Base-by-base conservation (phyloP, 2,888 invertebrate species). In the Halictus quadricinctus region DNA sequence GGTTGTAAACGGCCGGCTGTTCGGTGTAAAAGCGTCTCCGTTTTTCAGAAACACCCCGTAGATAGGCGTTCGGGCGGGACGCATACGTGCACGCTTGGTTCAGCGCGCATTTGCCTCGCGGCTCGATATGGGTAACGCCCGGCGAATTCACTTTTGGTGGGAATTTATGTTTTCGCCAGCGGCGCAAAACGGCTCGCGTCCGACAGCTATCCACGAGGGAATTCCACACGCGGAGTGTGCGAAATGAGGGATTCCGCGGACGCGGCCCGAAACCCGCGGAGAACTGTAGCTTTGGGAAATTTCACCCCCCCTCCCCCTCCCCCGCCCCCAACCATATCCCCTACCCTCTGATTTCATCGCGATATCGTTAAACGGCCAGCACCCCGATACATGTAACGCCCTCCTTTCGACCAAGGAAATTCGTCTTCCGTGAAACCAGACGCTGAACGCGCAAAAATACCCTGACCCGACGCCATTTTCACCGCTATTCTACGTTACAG, bases 161-260 rank as follows among this genome's bases (percentile, higher is more conserved):
- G 87, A 91, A 92, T 91, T 91, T 92, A 89, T 90, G 87, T 90
- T 91, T 89, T 89, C 88, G 85, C 88, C 85, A 79, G 64, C 86
- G 86, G 87, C 84, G 86, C 81, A 88, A 86, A 91, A 81, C 79
- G 81, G 84, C 85, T 85, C 85, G 80, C 84, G 77, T 74, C 83
- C 80, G 81, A 81, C 83, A 78, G 82, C 66, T 89, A 88, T 76
- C 75, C 90, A 80, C 83, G 79, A 41, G 83, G 81, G 82, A 89
- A 88, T 89, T 88, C 86, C 89, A 76, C 88, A 70, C 81, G 80
- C 60, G 80, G 48, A 50, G 73, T 79, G 85, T 78, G 83, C 79
- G 76, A 87, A 87, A 86, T 76, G 87, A 64, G 69, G 74, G 54
- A 74, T 73, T 76, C 73, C 50, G 64, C 46, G 76, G 48, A 75